Conservation (phyloP, 2,888 invertebrate species). For the Schizaphis graminum region DNA sequence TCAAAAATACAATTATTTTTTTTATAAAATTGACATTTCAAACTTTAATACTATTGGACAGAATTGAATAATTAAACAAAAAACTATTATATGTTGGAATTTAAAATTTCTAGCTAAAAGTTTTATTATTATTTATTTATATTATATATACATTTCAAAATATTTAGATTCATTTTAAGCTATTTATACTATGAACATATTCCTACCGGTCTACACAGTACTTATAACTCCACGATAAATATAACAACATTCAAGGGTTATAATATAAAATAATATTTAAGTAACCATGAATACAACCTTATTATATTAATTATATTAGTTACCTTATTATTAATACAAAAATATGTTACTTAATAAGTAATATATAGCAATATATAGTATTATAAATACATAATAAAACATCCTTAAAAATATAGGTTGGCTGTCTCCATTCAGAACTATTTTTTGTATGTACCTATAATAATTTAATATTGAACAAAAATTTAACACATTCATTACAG, state of each 20-base stretch:
- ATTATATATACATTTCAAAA: background rate
- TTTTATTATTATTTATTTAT: background rate
- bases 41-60: background rate
- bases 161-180: background rate
- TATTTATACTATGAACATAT: background rate
- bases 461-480: background rate
- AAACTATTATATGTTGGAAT: background rate
- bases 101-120: background rate
- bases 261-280: too few species aligned
- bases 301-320: background rate
- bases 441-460: background rate
- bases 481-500: background rate
- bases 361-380: too few species aligned
- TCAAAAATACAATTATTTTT: too few species aligned
- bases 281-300: background rate
- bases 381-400: background rate
- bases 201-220: background rate
- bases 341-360: background rate
- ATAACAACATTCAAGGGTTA: background rate
- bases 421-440: background rate
- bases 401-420: background rate
- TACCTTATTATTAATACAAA: background rate
- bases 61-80: background rate
- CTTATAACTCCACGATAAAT: background rate
- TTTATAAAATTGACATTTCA: background rate